phyloP scores from a whole-genome alignment of 1,140 invertebrate genomes.

The Lucilia sericata region DNA sequence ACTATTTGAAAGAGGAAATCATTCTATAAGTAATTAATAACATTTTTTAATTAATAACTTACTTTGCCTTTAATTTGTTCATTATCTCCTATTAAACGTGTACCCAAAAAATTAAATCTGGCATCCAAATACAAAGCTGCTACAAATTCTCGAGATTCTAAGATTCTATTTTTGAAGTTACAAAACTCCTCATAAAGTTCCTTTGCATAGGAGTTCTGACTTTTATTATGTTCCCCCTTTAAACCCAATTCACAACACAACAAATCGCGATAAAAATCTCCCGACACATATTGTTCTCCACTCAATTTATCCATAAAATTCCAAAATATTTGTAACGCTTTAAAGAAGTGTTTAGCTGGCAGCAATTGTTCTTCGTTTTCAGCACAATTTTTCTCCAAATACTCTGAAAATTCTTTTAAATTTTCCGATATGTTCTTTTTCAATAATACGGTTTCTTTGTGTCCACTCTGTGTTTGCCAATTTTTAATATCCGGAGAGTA shows the following conservation, averaged over 20 bases:
- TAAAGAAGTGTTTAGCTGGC: not conserved
- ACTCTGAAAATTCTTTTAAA: not conserved
- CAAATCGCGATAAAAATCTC: not conserved
- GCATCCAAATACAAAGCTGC: not conserved
- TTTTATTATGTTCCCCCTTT: not conserved
- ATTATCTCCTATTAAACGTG: not conserved
- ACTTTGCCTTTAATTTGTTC: not conserved
- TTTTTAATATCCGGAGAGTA: not conserved
- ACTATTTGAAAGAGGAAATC: too few species aligned
- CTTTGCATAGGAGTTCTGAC: not conserved
- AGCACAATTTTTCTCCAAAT: not conserved
- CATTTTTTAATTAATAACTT: not conserved
- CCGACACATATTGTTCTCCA: not conserved
- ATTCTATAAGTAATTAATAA: too few species aligned
- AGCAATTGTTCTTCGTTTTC: too few species aligned
- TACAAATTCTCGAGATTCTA: not conserved
- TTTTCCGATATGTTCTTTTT: not conserved
- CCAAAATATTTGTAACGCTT: not conserved
- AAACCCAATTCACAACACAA: not conserved
- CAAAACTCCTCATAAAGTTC: not conserved
- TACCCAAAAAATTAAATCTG: not conserved
- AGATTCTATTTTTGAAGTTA: not conserved
- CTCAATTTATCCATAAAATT: not conserved
- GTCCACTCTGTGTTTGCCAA: not conserved
- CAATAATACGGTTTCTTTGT: not conserved